Base-by-base conservation (phyloP, 2,888 invertebrate species). In the Heliconius sara region DNA sequence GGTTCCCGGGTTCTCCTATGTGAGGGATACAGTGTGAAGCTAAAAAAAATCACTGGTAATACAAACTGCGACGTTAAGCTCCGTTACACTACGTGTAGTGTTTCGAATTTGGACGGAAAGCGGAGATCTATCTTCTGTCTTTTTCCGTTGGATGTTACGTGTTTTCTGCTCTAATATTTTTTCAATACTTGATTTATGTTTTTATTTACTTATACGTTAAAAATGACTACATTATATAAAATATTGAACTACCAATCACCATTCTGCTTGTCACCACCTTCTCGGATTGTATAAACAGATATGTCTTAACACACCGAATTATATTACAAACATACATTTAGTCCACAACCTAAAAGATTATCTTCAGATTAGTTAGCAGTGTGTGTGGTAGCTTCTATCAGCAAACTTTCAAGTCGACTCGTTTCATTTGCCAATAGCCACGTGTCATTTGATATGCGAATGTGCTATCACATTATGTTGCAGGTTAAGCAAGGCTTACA, bases 401-500 rank as follows among this genome's bases (percentile, higher is more conserved):
- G 63, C 27, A 25, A 78, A 74, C 43, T 78, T 72, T 78, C 22
- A 65, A 65, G 27, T 27, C 25, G 75, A 65, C 65, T 25, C 75
- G 75, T 75, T 65, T 39, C 39, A 78, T 72, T 78, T 72, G 72
- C 47, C 72, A 72, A 78, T 78, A 47, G 65, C 65, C 47, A 78
- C 72, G 30, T 39, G 78, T 73, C 78, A 78, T 71, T 74, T 68
- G 68, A 68, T 74, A 78, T 74, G 66, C 60, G 68, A 68, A 63
- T 79, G 39, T 78, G 74, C 67, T 60, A 67, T 79, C 66, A 79
- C 78, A 75, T 79, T 68, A 74, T 60, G 60, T 47, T 79, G 78
- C 68, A 75, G 57, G 47, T 63, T 43, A 68, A 57, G 67, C 60
- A 7, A 16, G 74, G 74, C 0, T 79, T 75, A 79, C 30, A 68